phyloP scores from a whole-genome alignment of 2,797 vertebrate species.

The Rhynchonycteris naso region DNA sequence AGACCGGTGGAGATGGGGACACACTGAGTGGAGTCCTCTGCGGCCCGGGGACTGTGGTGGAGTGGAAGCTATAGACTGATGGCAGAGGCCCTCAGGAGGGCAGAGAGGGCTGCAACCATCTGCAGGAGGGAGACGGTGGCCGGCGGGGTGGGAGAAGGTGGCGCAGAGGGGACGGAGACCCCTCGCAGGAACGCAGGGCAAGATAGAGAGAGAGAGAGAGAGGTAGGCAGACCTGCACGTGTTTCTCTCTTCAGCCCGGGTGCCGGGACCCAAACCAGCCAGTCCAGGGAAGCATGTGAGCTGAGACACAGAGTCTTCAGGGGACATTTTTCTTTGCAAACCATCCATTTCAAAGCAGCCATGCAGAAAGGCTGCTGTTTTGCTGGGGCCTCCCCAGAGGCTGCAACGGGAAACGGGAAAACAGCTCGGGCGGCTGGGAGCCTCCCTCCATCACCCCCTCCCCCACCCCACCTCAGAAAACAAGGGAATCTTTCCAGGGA shows the following conservation, averaged over 20 bases:
- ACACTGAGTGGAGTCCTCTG: neutral
- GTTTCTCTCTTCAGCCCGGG: neutral
- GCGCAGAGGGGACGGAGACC: neutral
- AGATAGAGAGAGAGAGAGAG: too few species aligned
- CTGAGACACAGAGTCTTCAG: constrained; percentile 2
- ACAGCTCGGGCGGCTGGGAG: neutral
- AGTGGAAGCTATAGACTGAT: rapidly evolving
- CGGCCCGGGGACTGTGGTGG: neutral
- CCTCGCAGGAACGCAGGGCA: neutral
- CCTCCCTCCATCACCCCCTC: neutral
- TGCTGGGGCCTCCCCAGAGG: constrained; percentile 43
- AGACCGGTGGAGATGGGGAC: neutral
- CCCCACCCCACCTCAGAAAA: rapidly evolving
- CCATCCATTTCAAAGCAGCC: neutral
- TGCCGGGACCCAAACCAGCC: neutral
- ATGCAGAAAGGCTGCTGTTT: constrained; percentile 52
- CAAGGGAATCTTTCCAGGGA: constrained; percentile 43
- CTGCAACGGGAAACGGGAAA: neutral
- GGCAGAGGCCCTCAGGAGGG: neutral
- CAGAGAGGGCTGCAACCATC: rapidly evolving
- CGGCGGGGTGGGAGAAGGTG: too few species aligned
- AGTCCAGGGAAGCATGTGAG: neutral
- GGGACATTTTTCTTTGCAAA: constrained; percentile 45
- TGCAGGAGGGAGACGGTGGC: neutral
- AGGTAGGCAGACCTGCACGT: neutral